Conservation (phyloP, 2,888 invertebrate species). For the Plutella xylostella region DNA sequence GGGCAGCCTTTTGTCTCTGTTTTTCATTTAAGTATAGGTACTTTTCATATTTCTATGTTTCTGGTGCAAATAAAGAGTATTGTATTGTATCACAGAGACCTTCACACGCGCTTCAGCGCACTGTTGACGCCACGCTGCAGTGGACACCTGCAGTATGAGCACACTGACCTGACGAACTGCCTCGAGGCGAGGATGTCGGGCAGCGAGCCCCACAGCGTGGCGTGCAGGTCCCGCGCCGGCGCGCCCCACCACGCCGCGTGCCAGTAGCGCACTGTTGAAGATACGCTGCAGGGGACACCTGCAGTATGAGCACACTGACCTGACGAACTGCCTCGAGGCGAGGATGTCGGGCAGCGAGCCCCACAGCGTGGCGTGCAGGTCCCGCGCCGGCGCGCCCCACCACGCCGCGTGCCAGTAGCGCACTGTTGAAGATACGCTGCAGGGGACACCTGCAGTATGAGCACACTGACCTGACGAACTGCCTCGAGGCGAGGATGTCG, state of each 20-base stretch:
- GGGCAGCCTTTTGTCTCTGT: too few relatives aligned
- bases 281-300: conserved; percentile 80
- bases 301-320: too few relatives aligned
- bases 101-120: too few relatives aligned
- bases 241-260: conserved; percentile 84
- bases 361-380: conserved; percentile 82
- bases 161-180: conserved; percentile 46
- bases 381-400: conserved; percentile 84
- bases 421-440: conserved; percentile 80
- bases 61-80: too few relatives aligned
- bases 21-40: too few relatives aligned
- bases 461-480: conserved; percentile 56
- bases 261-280: conserved; percentile 81
- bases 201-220: conserved; percentile 80
- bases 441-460: conserved; percentile 82
- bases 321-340: conserved; percentile 57
- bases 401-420: conserved; percentile 79
- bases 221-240: conserved; percentile 80
- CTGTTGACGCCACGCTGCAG: too few relatives aligned
- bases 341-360: conserved; percentile 77
- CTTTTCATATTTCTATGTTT: too few relatives aligned
- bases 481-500: conserved; percentile 71
- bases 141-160: neutral
- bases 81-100: too few relatives aligned
- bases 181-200: conserved; percentile 73